Percentiles rank a stretch among this genome's conserved stretches.
phyloP scores from a whole-genome alignment of 2,797 vertebrate genomes.

The Pangasius mekongensis region DNA sequence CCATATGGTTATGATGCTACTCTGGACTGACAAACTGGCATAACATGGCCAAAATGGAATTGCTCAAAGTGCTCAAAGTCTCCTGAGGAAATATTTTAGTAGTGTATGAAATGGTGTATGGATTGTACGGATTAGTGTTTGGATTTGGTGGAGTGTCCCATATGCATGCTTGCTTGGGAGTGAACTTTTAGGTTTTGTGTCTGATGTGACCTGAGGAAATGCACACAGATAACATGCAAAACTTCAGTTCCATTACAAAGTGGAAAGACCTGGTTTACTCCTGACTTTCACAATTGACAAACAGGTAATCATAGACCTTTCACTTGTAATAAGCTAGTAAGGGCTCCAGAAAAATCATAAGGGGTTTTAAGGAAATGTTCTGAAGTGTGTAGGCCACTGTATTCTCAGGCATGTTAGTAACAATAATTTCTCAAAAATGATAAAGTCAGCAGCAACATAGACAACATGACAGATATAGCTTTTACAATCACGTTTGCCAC shows the following conservation, averaged over 20 bases:
- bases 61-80: not conserved
- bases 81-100: not conserved
- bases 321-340: not conserved
- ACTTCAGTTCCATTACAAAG: not conserved
- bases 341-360: not conserved
- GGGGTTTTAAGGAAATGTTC: not conserved
- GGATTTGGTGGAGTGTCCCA: not conserved
- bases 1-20: slow-evolving; percentile 33
- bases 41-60: slow-evolving; percentile 15
- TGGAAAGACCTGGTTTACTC: not conserved
- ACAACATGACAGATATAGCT: not conserved
- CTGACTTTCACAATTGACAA: not conserved
- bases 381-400: too few species aligned
- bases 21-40: slow-evolving; percentile 15
- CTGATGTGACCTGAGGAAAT: not conserved
- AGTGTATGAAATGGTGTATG: not conserved
- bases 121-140: not conserved
- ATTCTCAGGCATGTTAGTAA: not conserved
- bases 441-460: not conserved
- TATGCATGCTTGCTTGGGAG: not conserved
- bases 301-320: not conserved
- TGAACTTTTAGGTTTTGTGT: not conserved
- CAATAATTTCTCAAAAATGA: not conserved
- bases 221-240: slow-evolving; percentile 11
- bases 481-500: not conserved